Evolutionary conservation across 2,797 vertebrate genomes (phyloP).

Genomic region (Lutjanus campechanus): DNA sequence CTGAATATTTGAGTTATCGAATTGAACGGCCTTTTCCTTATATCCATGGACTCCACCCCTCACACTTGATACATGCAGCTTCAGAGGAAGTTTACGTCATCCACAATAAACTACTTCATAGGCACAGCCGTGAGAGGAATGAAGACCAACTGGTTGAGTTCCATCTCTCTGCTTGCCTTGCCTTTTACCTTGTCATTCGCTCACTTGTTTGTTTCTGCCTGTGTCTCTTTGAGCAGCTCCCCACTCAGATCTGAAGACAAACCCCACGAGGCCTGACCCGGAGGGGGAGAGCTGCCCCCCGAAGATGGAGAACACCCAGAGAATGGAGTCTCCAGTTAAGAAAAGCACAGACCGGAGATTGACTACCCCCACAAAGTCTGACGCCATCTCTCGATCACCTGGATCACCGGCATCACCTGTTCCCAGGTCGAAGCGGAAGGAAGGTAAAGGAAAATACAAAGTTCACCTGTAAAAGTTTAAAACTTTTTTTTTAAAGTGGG

Average conservation of each 20-base stretch:
- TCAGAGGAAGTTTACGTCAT: constrained; percentile 49
- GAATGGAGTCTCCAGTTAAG: constrained; percentile 71
- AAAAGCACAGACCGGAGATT: constrained; percentile 60
- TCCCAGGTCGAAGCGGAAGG: constrained; percentile 73
- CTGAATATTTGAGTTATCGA: not conserved
- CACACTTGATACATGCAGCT: constrained; percentile 14
- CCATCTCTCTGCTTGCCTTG: constrained; percentile 31
- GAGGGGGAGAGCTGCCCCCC: constrained; percentile 78
- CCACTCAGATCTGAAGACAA: constrained; percentile 52
- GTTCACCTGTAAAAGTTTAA: not conserved
- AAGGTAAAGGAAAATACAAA: constrained; percentile 63
- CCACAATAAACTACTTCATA: constrained; percentile 3
- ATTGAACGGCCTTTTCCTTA: not conserved
- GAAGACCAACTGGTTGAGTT: constrained; percentile 74
- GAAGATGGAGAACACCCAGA: constrained; percentile 53
- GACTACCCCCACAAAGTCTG: constrained; percentile 71
- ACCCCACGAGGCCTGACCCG: constrained; percentile 66
- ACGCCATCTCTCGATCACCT: constrained; percentile 68
- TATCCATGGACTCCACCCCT: constrained; percentile 39
- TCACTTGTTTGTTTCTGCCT: constrained; percentile 52
- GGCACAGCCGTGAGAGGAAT: constrained; percentile 67
- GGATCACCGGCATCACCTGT: constrained; percentile 72
- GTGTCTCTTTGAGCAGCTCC: constrained; percentile 66
- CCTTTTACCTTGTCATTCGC: constrained; percentile 35
- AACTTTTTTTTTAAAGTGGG: too few relatives aligned